Evolutionary conservation across 2,888 invertebrate species (phyloP).

Genomic region (Troilus luridus): DNA sequence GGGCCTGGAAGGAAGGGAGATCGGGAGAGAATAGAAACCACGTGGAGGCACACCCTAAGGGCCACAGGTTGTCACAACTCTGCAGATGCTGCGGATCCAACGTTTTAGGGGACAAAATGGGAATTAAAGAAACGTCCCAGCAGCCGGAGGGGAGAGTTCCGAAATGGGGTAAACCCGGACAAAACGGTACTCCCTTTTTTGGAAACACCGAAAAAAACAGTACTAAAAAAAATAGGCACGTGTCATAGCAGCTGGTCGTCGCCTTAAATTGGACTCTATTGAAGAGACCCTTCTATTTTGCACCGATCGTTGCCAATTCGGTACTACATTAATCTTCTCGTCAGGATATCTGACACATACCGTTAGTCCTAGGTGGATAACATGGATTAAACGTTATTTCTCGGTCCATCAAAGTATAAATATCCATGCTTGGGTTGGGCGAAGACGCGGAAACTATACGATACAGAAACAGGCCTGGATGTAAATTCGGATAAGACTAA

Average conservation of each 20-base stretch:
- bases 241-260: neutral
- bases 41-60: neutral
- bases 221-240: slow-evolving; percentile 33
- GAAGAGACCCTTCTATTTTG: neutral
- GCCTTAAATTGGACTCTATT: slow-evolving; percentile 39
- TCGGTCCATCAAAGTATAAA: neutral
- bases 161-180: slow-evolving; percentile 56
- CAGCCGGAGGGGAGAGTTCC: slow-evolving; percentile 44
- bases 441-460: too few species aligned
- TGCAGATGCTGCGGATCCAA: slow-evolving; percentile 35
- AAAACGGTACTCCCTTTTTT: slow-evolving; percentile 49
- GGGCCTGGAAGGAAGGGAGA: neutral
- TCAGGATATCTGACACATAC: neutral
- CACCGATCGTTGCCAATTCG: neutral
- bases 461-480: too few species aligned
- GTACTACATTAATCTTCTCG: neutral
- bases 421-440: too few species aligned
- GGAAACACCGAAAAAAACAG: neutral
- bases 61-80: slow-evolving; percentile 43
- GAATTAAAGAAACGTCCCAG: slow-evolving; percentile 29
- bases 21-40: neutral
- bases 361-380: neutral
- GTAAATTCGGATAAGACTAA: too few species aligned
- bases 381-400: neutral
- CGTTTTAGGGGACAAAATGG: slow-evolving; percentile 40